Evolutionary conservation across 2,888 invertebrate species (phyloP), one percentile per base, ranked within the genome.

Genomic region (Apotomis betuletana): DNA sequence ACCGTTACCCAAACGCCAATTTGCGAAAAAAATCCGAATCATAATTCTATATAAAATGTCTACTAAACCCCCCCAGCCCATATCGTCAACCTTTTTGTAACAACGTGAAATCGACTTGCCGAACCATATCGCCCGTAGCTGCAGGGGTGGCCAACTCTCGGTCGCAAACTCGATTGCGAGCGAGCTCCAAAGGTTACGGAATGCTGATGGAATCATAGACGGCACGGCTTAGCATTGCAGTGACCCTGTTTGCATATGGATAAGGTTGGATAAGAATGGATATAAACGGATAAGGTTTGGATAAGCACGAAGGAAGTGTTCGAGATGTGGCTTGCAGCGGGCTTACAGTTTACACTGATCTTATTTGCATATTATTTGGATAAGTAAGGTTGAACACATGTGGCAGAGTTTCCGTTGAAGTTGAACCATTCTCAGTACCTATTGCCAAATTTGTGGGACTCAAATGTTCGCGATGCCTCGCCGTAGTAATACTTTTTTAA

Each of bases 111-210:
- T 57, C 46, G 64, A 55, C 64, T 65, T 55, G 55, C 46, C 57
- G 55, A 65, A 46, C 55, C 57, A 46, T 57, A 46, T 65, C 55
- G 65, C 65, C 46, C 27, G 64, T 27, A 12, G 38, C 38, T 41
- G 44, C 60, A 55, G 67, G 59, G 59, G n/a, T 12, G 38, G 57
- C 38, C 41, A 67, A 67, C 67, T 67, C 67, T 59, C 67, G 59
- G 67, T 67, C 67, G 49, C 59, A 67, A 67, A 67, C 67, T 67
- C 59, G 59, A 67, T 59, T 67, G 67, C 12, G 57, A 65, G 51
- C 65, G 27, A 13, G 51, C 67, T 38, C 46, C 67, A 51, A 67
- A 67, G 51, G 58, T 67, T 67, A 67, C 51, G 51, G 13, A 58
- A 36, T 46, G 41, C 54, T 65, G 55, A 65, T 65, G 55, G 46